Base-by-base conservation (phyloP, 2,113 vertebrate genomes). In the Capreolus pygargus region DNA sequence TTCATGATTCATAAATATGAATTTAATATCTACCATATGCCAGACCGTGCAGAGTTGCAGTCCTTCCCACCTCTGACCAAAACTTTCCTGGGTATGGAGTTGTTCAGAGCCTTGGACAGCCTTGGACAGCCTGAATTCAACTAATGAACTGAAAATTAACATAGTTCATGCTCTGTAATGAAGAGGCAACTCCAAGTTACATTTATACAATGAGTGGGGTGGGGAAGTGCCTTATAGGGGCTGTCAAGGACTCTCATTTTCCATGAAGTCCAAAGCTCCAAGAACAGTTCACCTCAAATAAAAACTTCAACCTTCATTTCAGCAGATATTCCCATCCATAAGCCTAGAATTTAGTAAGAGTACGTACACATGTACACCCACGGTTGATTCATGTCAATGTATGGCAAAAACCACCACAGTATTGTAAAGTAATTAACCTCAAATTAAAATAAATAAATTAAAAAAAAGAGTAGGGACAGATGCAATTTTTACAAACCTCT, bases 61-160 rank as follows among this genome's bases (percentile, higher is more conserved):
- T 1, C 25, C 25, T 52, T 84, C 21, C 36, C 1, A 43, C 17
- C n/a, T 57, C 43, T 94, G 3, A 74, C 3, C 1, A 1, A 45
- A 17, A 55, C 4, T 81, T 91, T 76, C 6, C 33, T 85, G 13
- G 11, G 17, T 30, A 12, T 54, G 4, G 7, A 39, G 36, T 83
- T 6, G 17, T 5, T 87, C 30, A 83, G 39, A 86, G 17, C 0
- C 14, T 33, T 76, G 2, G 0, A 21, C 17, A 86, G 17, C 0
- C 14, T 33, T 76, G 2, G 0, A 21, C 17, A 61, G 6, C 3
- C 7, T 57, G 17, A 28, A 2, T 1, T 47, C 13, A n/a, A 30
- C 14, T 83, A 92, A 50, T 16, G 12, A 95, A 50, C 10, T n/a
- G 10, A 76, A 94, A 89, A 43, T 30, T 36, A 91, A 13, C 2